Conservation (phyloP, 2,113 vertebrate genomes). For the Oenanthe oenanthe region DNA sequence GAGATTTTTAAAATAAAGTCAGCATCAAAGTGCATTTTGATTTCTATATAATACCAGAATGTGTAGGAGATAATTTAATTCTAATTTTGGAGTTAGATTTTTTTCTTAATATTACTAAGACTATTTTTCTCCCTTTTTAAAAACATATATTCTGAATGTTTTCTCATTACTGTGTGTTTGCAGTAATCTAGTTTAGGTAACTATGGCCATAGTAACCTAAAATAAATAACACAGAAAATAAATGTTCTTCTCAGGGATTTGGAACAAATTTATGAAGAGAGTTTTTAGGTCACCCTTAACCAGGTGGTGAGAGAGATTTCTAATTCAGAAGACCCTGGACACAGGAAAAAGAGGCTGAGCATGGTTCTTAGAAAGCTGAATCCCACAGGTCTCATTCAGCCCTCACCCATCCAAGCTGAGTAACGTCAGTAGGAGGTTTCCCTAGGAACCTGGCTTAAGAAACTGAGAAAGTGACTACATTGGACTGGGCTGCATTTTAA, state of each 20-base stretch:
- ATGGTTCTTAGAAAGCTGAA: not conserved
- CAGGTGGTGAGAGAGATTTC: conserved; percentile 18
- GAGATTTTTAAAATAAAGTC: not conserved
- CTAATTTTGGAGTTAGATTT: not conserved
- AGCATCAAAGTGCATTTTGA: not conserved
- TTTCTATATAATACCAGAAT: not conserved
- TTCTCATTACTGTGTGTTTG: not conserved
- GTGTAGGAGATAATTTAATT: not conserved
- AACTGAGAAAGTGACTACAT: not conserved
- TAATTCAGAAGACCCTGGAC: not conserved
- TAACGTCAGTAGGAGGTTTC: not conserved
- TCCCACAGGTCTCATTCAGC: not conserved
- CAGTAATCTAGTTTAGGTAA: not conserved
- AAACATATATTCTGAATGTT: not conserved
- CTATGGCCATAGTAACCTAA: conserved; percentile 16
- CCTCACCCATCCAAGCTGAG: not conserved
- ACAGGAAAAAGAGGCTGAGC: not conserved
- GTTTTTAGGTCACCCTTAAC: not conserved
- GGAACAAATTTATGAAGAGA: not conserved
- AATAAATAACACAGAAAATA: conserved; percentile 12
- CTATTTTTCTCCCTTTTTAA: not conserved
- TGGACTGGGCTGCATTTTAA: not conserved
- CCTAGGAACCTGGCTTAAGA: not conserved
- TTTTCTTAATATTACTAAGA: not conserved
- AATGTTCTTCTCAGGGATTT: not conserved